phyloP scores from a whole-genome alignment of 2,113 vertebrate species.

The Chloroceryle aenea region DNA sequence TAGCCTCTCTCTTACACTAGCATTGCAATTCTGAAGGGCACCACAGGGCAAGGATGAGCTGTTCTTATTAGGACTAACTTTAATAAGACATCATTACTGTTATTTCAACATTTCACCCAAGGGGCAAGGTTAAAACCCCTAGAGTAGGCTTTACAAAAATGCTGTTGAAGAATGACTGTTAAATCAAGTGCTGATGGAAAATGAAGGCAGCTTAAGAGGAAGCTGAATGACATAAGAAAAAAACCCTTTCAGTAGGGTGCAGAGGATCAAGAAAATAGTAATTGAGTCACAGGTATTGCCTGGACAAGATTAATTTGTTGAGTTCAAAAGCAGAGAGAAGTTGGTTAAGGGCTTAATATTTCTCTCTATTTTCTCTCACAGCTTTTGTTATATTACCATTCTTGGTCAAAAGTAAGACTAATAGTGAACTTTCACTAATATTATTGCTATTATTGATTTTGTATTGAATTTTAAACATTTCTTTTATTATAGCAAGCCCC shows the following conservation, averaged over 20 bases:
- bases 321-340: constrained; percentile 27
- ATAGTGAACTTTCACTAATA: background rate
- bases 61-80: constrained; percentile 34
- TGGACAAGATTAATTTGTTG: constrained; percentile 38
- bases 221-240: constrained; percentile 14
- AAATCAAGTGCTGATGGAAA: constrained; percentile 51
- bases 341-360: constrained; percentile 13
- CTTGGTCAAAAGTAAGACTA: background rate
- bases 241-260: background rate
- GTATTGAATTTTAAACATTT: background rate
- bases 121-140: constrained; percentile 46
- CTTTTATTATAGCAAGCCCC: background rate
- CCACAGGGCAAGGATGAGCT: background rate
- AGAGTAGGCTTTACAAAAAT: constrained; percentile 20
- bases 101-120: constrained; percentile 6
- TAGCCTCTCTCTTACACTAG: background rate
- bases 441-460: background rate
- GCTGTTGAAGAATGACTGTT: constrained; percentile 29
- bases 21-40: constrained; percentile 24
- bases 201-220: constrained; percentile 39
- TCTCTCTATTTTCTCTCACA: background rate
- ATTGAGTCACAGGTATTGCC: constrained; percentile 48
- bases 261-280: constrained; percentile 46
- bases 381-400: background rate
- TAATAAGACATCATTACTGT: constrained; percentile 50